Base-by-base conservation (phyloP, 2,888 invertebrate species). In the Lepetodrilus schrolli region DNA sequence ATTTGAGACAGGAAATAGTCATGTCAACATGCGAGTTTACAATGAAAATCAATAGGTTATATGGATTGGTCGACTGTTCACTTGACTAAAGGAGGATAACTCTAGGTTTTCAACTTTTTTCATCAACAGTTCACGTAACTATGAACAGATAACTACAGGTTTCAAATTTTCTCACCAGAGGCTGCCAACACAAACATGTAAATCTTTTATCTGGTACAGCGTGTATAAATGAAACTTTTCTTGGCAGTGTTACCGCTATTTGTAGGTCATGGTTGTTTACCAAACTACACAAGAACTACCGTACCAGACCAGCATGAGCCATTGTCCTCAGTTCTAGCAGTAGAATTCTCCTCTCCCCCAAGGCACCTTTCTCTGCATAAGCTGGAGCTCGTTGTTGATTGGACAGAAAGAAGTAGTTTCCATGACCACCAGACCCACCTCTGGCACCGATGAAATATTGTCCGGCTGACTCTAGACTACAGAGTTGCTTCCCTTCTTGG, bases 371-470 rank as follows among this genome's bases (percentile, higher is more conserved):
- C 90, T 99, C 98, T 4, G 95, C 95, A 75, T 97, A 93, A 80
- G 93, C 92, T 0, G 99, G 99, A 0, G 95, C 92, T 91, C 92
- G 95, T 93, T 87, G 95, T 92, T 58, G 93, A 83, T 95, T 94
- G 0, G 95, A 94, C 21, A 94, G 92, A 90, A 98, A 99, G 92
- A 95, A 98, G 77, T 94, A 93, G 91, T 99, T 99, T 0, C 99
- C 99, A 87, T 95, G 94, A 0, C 99, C 99, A 0, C 99, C 99
- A 0, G 96, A 94, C 2, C 99, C 99, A 0, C 99, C 99, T 77
- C 97, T 92, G 10, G 99, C 97, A 7, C 95, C 98, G 17, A 99
- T 93, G 91, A 96, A 99, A 93, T 96, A 94, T 66, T 94, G 92
- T 3, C 94, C 94, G 38, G 93, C 92, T 71, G 91, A 88, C 37